These are phyloP conservation scores for Zelleria hepariella DNA, from an alignment of 2,888 invertebrate genomes.

Conservation along the genomic window DNA sequence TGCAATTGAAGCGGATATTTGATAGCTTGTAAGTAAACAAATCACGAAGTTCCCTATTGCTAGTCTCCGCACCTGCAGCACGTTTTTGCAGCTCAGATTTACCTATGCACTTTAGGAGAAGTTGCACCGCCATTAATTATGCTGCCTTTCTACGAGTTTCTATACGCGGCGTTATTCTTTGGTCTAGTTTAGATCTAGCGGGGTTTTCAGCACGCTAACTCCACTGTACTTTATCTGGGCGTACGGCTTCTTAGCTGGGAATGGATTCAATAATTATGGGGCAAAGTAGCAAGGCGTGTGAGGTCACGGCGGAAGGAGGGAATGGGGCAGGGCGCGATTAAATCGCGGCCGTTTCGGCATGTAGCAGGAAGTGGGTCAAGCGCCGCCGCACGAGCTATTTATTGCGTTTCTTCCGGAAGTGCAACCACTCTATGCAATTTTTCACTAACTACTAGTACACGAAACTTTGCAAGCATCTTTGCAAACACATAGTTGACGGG, in stretches of 20 bases:
- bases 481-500: neutral
- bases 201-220: neutral
- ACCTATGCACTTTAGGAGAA: neutral
- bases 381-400: constrained; percentile 63
- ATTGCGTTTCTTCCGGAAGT: constrained; percentile 63
- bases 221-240: constrained; percentile 28
- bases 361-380: constrained; percentile 69
- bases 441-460: constrained; percentile 20
- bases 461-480: constrained; percentile 1
- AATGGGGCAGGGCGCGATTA: constrained; percentile 60
- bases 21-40: neutral
- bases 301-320: constrained; percentile 56
- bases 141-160: neutral
- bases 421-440: constrained; percentile 46
- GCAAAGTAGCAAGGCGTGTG: constrained; percentile 59
- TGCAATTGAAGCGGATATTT: neutral
- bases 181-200: neutral
- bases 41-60: neutral
- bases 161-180: neutral
- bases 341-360: constrained; percentile 69
- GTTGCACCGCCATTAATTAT: neutral
- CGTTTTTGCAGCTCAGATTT: neutral
- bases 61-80: neutral
- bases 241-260: constrained; percentile 45
- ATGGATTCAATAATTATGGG: constrained; percentile 65